phyloP scores from a whole-genome alignment of 2,888 invertebrate species.

The Nomada flava region DNA sequence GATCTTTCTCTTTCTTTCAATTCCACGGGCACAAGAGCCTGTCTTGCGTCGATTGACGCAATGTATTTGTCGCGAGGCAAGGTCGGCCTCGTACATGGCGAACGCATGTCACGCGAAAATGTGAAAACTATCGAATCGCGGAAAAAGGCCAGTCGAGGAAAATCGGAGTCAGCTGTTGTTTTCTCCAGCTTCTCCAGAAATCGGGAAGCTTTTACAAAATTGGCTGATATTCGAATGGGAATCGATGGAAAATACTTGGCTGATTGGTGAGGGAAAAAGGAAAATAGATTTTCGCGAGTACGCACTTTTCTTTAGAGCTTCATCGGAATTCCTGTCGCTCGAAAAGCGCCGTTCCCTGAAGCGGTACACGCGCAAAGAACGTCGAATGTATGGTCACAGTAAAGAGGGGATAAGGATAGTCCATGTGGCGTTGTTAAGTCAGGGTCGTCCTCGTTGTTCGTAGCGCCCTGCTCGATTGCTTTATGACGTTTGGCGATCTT shows the following conservation, averaged over 20 bases:
- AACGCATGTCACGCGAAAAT: constrained; percentile 11
- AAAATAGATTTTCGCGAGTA: no score
- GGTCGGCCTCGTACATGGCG: constrained; percentile 6
- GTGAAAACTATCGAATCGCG: not conserved
- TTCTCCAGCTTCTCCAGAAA: no score
- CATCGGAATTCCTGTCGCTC: no score
- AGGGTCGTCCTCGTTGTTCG: constrained; percentile 37
- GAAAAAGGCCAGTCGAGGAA: not conserved
- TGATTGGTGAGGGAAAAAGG: no score
- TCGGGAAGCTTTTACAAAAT: no score
- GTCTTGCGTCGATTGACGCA: constrained; percentile 18
- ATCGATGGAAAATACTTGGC: no score
- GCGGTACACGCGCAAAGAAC: constrained; percentile 6
- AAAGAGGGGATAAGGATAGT: constrained; percentile 32
- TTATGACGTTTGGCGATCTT: not conserved
- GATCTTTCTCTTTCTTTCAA: constrained; percentile 23
- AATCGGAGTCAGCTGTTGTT: not conserved
- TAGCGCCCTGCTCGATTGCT: constrained; percentile 22
- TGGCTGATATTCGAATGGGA: no score
- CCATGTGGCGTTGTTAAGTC: constrained; percentile 54
- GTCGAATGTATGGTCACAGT: constrained; percentile 1
- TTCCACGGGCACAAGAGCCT: constrained; percentile 10
- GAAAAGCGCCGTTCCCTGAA: constrained; percentile 5
- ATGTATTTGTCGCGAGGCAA: constrained; percentile 39
- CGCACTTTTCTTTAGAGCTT: no score